Evolutionary conservation across 2,113 vertebrate species (phyloP).

Genomic region (Poeciliopsis retropinna): DNA sequence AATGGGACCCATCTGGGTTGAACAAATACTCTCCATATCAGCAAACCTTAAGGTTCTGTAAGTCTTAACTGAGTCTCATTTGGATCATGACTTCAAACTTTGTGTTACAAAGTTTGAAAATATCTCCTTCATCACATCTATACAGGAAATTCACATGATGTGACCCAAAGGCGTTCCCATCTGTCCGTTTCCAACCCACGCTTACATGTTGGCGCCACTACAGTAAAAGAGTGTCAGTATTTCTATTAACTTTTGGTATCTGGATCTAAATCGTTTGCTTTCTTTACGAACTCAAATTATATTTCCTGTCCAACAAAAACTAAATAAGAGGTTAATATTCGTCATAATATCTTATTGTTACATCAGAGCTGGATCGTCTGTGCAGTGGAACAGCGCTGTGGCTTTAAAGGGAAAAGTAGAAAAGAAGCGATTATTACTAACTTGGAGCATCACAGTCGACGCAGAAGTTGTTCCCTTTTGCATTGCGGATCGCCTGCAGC

Average conservation of each 20-base stretch:
- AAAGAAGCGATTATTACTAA: constrained; percentile 70
- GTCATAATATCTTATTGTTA: too few relatives aligned
- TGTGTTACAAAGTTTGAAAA: not conserved
- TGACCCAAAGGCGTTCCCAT: not conserved
- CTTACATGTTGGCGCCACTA: not conserved
- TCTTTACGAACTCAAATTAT: not conserved
- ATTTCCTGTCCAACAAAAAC: not conserved
- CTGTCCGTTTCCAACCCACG: not conserved
- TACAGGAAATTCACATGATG: not conserved
- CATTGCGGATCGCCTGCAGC: constrained; percentile 91
- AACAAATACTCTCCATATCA: not conserved
- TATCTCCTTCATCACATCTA: not conserved
- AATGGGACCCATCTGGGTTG: not conserved
- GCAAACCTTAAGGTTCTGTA: not conserved
- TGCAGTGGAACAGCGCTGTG: not conserved
- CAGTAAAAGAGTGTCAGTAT: not conserved
- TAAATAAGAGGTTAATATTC: too few relatives aligned
- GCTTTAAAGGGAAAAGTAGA: not conserved
- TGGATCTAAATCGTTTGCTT: not conserved
- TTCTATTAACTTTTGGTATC: not conserved
- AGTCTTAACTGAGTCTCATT: not conserved
- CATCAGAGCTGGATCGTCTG: too few relatives aligned
- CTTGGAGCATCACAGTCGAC: constrained; percentile 92
- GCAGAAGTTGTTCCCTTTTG: constrained; percentile 90
- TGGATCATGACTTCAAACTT: not conserved